Evolutionary conservation across 2,113 vertebrate species (phyloP).

Genomic region (Bos indicus): DNA sequence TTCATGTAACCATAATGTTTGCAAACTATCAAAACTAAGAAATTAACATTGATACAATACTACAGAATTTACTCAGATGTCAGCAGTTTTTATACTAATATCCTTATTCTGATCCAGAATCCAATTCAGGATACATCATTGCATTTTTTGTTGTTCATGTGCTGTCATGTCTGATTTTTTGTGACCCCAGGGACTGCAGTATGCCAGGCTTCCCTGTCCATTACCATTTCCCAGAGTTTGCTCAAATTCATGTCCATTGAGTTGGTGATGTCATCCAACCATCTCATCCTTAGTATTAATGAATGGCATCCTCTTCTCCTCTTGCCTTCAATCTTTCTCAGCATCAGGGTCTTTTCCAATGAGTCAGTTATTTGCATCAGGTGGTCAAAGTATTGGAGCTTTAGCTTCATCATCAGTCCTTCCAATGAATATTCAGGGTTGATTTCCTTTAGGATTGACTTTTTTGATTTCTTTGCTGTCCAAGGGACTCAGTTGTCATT

Average conservation of each 20-base stretch:
- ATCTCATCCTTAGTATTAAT: background rate
- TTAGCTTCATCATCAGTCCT: background rate
- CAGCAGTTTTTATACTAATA: background rate
- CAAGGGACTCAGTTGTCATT: background rate
- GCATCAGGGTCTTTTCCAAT: background rate
- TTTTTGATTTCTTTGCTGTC: background rate
- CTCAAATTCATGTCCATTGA: background rate
- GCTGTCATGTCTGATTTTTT: background rate
- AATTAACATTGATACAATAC: background rate
- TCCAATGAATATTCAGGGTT: background rate
- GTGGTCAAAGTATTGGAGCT: background rate
- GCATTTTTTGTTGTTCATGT: background rate
- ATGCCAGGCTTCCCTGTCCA: background rate
- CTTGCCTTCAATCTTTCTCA: background rate
- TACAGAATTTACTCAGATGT: background rate
- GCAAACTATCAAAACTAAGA: background rate
- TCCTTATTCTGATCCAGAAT: background rate
- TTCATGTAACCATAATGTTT: background rate
- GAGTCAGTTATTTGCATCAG: background rate
- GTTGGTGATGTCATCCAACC: background rate
- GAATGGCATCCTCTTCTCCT: background rate
- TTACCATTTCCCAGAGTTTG: background rate
- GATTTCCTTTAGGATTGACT: background rate
- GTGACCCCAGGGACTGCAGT: background rate
- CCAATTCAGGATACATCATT: background rate